Evolutionary conservation across 2,888 invertebrate genomes (phyloP).

Genomic region (Eurytoma californica): DNA sequence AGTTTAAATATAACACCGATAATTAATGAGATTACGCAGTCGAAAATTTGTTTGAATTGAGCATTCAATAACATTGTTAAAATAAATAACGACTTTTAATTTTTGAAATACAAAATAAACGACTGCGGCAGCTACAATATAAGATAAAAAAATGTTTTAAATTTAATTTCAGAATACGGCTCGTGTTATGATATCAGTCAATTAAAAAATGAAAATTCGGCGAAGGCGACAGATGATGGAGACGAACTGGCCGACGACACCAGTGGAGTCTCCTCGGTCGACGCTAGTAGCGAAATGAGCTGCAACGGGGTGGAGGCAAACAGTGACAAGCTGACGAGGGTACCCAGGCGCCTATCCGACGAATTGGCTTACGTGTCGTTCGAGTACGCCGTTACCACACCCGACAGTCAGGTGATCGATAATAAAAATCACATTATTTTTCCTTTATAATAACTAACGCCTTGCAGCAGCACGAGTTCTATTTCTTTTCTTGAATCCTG

Average conservation of each 20-base stretch:
- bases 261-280: conserved; percentile 4
- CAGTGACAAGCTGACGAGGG: conserved; percentile 10
- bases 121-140: too few relatives aligned
- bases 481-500: too few relatives aligned
- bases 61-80: too few relatives aligned
- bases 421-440: too few relatives aligned
- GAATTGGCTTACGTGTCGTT: conserved; percentile 32
- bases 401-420: conserved; percentile 17
- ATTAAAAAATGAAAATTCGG: neutral
- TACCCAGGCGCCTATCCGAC: conserved; percentile 5
- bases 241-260: conserved; percentile 10
- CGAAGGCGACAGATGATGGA: neutral
- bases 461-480: too few relatives aligned
- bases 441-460: too few relatives aligned
- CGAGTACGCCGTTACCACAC: conserved; percentile 7
- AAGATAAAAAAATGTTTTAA: too few relatives aligned
- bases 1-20: too few relatives aligned
- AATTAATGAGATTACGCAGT: too few relatives aligned
- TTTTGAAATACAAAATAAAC: too few relatives aligned
- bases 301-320: neutral
- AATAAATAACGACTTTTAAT: too few relatives aligned
- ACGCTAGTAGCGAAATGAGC: neutral
- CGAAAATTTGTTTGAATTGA: too few relatives aligned
- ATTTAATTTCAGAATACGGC: neutral
- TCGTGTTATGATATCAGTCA: neutral